phyloP scores from a whole-genome alignment of 2,888 invertebrate species.

The Ormyrus thymus region DNA sequence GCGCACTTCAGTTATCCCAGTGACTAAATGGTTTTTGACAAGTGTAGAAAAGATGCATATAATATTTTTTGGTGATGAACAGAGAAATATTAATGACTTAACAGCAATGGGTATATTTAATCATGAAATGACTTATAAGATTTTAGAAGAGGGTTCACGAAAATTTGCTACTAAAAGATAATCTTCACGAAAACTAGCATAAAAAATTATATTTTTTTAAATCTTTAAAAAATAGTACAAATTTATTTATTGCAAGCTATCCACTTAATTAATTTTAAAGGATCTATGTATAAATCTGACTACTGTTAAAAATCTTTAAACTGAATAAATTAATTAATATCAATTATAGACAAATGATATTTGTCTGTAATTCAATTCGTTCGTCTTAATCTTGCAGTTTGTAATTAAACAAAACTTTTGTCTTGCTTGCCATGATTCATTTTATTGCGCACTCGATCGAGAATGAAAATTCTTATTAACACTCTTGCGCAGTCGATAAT shows the following conservation, averaged over 20 bases:
- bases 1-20: constrained; percentile 78
- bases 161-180: constrained; percentile 62
- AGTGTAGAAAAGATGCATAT: constrained; percentile 64
- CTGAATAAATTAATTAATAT: constrained; percentile 53
- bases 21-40: constrained; percentile 77
- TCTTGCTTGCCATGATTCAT: too few relatives aligned
- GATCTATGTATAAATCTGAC: too few relatives aligned
- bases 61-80: constrained; percentile 71
- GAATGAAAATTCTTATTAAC: too few relatives aligned
- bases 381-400: too few relatives aligned
- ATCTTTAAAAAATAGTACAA: constrained; percentile 28
- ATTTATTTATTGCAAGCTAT: constrained; percentile 22
- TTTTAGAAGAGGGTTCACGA: constrained; percentile 75
- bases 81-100: constrained; percentile 67
- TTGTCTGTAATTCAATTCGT: too few relatives aligned
- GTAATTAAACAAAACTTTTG: too few relatives aligned
- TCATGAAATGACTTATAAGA: constrained; percentile 75
- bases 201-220: constrained; percentile 23
- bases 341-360: constrained; percentile 64
- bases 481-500: too few relatives aligned
- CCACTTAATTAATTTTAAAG: constrained; percentile 14
- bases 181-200: neutral
- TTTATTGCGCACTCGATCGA: too few relatives aligned
- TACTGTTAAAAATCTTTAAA: too few relatives aligned
- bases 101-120: constrained; percentile 76